Conservation (phyloP, 2,888 invertebrate species). For the Nycteola revayana region DNA sequence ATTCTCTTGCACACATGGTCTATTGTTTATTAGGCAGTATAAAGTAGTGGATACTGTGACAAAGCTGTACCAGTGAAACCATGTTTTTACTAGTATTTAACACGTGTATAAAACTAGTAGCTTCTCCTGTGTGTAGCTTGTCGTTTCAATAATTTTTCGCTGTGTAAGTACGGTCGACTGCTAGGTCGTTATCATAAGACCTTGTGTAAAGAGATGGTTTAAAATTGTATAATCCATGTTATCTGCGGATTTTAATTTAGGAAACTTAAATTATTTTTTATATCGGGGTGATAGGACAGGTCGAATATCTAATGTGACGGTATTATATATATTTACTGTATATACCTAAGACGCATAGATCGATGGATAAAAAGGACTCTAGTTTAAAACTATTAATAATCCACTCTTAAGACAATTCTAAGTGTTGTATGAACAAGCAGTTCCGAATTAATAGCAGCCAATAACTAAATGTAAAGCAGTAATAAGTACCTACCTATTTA, state of each 20-base stretch:
- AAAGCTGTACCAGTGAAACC: slow-evolving; percentile 30
- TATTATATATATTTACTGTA: slow-evolving; percentile 63
- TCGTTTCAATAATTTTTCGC: slow-evolving; percentile 23
- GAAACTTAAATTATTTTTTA: slow-evolving; percentile 63
- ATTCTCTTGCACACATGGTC: slow-evolving; percentile 53
- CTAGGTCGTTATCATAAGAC: slow-evolving; percentile 36
- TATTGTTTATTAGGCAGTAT: slow-evolving; percentile 33
- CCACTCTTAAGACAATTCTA: slow-evolving; percentile 43
- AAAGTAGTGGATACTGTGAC: slow-evolving; percentile 31
- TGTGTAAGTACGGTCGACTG: slow-evolving; percentile 25
- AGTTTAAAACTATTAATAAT: slow-evolving; percentile 39
- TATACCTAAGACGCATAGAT: slow-evolving; percentile 63
- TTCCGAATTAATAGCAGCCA: slow-evolving; percentile 73
- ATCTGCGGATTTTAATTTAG: slow-evolving; percentile 63
- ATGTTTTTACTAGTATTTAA: slow-evolving; percentile 16
- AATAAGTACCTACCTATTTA: slow-evolving; percentile 70
- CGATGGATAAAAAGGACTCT: slow-evolving; percentile 31
- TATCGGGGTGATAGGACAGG: slow-evolving; percentile 57
- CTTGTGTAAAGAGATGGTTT: slow-evolving; percentile 51
- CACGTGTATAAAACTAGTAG: slow-evolving; percentile 4
- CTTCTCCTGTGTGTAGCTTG: slow-evolving; percentile 18
- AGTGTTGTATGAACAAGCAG: slow-evolving; percentile 55
- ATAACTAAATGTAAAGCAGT: slow-evolving; percentile 72
- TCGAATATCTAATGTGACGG: slow-evolving; percentile 49
- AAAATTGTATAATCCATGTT: slow-evolving; percentile 44